Base-by-base conservation (phyloP, 2,888 invertebrate species). In the Orchesellides sinensis region DNA sequence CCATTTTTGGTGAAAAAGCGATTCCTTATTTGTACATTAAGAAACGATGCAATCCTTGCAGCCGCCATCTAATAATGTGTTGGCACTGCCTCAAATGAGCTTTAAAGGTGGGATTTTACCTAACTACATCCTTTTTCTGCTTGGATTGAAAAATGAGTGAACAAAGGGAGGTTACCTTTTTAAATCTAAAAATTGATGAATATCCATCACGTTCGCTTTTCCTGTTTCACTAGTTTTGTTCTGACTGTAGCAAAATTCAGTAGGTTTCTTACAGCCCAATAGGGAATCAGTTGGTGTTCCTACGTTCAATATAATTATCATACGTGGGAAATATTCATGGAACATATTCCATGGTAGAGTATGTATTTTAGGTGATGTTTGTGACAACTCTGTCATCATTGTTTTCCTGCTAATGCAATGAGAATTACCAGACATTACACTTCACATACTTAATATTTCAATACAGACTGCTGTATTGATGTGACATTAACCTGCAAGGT, bases 81-180 rank as follows among this genome's bases (percentile, higher is more conserved):
- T 40, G 17, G 17, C 61, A 3, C 29, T 25, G 45, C 10, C 19
- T n/a, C 25, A 23, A 6, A 65, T 21, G 52, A 19, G 32, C 6
- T 23, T 4, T n/a, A 23, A 56, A 66, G 77, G 77, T 54, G 77
- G 66, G 65, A 45, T 61, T 23, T 29, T 12, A 45, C 10, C 45
- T 40, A 77, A 59, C 52, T 35, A 66, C 75, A 66, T 75, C 75
- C 75, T 56, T 66, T 66, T 74, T 25, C 74, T 65, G n/a, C n/a
- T n/a, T n/a, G n/a, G n/a, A n/a, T n/a, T n/a, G 59, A 17, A 27
- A 54, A 54, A 59, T 52, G 19, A 59, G 29, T 5, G 10, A 32
- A 32, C 32, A 32, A 32, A 32, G 6, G 32, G 32, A 14, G 59
- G n/a, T n/a, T n/a, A n/a, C n/a, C n/a, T n/a, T n/a, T n/a, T n/a